These are phyloP conservation scores for Itoplectis maculator DNA, from an alignment of 2,888 invertebrate species.

Conservation along the genomic window DNA sequence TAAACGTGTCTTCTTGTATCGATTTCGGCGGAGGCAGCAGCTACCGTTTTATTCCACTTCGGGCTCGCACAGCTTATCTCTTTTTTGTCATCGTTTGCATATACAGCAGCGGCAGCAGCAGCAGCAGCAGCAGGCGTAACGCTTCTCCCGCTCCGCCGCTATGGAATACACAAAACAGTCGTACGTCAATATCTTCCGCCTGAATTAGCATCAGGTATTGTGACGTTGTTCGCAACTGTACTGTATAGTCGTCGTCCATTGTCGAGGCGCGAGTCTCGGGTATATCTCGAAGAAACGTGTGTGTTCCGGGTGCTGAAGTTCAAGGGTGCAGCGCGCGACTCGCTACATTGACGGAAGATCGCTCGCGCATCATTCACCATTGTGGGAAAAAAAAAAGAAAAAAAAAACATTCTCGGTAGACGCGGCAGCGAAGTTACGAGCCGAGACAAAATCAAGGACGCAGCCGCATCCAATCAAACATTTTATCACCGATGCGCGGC, in stretches of 20 bases:
- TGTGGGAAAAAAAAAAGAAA: background rate
- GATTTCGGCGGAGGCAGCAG: background rate
- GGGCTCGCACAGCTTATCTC: slow-evolving; percentile 40
- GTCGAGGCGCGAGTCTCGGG: slow-evolving; percentile 50
- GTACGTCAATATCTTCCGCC: slow-evolving; percentile 56
- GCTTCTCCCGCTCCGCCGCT: slow-evolving; percentile 36
- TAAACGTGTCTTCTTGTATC: background rate
- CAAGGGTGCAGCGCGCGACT: slow-evolving; percentile 57
- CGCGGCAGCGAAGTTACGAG: background rate
- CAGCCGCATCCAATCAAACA: slow-evolving; percentile 21
- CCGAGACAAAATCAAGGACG: background rate
- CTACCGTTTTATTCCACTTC: slow-evolving; percentile 1
- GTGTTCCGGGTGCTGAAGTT: slow-evolving; percentile 69
- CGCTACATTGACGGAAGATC: slow-evolving; percentile 44
- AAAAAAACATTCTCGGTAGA: no score
- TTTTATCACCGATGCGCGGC: slow-evolving; percentile 6
- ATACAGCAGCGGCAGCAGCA: no score
- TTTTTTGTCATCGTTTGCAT: slow-evolving; percentile 41
- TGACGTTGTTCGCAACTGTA: no score
- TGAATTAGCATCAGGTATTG: slow-evolving; percentile 67
- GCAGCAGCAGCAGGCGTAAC: background rate
- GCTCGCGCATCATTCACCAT: slow-evolving; percentile 21
- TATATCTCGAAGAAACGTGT: slow-evolving; percentile 39
- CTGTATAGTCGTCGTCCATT: no score
- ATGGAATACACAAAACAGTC: slow-evolving; percentile 50